Evolutionary conservation across 2,888 invertebrate species (phyloP).

Genomic region (Lucinisca nassula): DNA sequence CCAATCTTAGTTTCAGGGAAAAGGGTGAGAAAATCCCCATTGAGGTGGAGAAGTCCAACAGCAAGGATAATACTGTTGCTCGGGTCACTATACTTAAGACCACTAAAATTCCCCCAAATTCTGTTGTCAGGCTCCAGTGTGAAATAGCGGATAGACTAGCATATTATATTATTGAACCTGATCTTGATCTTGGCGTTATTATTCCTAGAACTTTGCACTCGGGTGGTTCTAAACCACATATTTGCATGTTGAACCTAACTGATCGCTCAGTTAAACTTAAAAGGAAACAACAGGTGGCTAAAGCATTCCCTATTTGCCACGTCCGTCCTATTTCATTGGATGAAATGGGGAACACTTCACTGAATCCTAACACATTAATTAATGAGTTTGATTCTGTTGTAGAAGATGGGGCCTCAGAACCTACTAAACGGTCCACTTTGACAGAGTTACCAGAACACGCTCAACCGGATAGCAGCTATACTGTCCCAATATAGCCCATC

Average conservation of each 20-base stretch:
- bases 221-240: background rate
- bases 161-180: conserved; percentile 46
- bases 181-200: conserved; percentile 5
- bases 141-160: conserved; percentile 3
- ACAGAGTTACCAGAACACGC: too few relatives aligned
- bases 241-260: conserved; percentile 36
- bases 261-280: conserved; percentile 22
- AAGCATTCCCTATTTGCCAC: background rate
- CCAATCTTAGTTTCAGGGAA: background rate
- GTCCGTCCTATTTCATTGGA: background rate
- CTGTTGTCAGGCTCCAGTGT: conserved; percentile 28
- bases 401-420: too few relatives aligned
- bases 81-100: conserved; percentile 9
- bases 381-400: too few relatives aligned
- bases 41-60: background rate
- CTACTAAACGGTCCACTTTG: too few relatives aligned
- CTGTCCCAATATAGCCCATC: too few relatives aligned
- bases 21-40: background rate
- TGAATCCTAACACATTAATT: too few relatives aligned
- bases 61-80: conserved; percentile 3
- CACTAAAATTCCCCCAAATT: conserved; percentile 43
- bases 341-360: background rate
- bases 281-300: conserved; percentile 27
- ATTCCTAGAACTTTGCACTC: conserved; percentile 39
- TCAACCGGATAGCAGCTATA: too few relatives aligned